phyloP scores from a whole-genome alignment of 2,113 vertebrate species.

The Eubucco bourcierii region DNA sequence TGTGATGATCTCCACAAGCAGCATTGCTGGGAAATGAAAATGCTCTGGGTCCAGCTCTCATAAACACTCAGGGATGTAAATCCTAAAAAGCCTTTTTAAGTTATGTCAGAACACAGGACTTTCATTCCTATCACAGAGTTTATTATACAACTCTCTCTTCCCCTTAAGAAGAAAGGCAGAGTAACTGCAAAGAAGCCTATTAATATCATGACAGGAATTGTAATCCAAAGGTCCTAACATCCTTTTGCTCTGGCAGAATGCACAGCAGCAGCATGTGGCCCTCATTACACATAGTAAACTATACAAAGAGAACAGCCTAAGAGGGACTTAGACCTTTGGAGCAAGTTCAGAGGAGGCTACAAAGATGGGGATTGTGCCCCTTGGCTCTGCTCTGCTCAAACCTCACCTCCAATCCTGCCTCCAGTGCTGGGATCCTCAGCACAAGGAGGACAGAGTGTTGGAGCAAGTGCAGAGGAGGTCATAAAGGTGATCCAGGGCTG shows the following conservation, averaged over 20 bases:
- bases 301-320: not conserved
- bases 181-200: not conserved
- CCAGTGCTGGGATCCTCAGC: no score
- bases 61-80: not conserved
- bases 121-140: not conserved
- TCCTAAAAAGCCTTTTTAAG: conserved; percentile 5
- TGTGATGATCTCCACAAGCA: not conserved
- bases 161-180: not conserved
- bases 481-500: no score
- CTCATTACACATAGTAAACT: not conserved
- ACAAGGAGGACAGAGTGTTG: no score
- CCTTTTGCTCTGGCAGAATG: not conserved
- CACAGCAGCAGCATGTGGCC: not conserved
- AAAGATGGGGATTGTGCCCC: no score
- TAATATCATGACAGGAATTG: not conserved
- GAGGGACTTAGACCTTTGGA: no score
- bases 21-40: not conserved
- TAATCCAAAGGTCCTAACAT: not conserved
- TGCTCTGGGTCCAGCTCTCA: not conserved
- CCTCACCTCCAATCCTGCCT: no score
- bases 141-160: not conserved
- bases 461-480: no score
- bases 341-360: not conserved
- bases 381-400: no score
- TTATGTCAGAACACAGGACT: not conserved